Evolutionary conservation across 2,113 vertebrate genomes (phyloP), one percentile per base, ranked within the genome.

Genomic region (Laterallus jamaicensis): DNA sequence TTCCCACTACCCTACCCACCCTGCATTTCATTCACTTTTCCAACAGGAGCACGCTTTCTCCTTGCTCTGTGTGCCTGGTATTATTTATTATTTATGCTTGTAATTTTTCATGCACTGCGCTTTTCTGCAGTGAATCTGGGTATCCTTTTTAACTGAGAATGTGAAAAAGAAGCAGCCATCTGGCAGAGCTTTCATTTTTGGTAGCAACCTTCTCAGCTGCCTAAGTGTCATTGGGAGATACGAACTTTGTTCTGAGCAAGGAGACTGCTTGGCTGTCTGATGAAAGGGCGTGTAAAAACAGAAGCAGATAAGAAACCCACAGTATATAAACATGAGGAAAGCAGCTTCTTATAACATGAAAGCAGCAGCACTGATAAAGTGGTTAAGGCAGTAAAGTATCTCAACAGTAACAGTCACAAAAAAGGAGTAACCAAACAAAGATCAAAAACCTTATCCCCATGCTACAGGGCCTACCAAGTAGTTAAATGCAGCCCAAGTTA

Each of bases 281-380:
- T 68, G 29, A 86, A 88, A 96, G 84, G 35, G 31, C 62, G 42
- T 93, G 58, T 79, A 58, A 91, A 91, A 96, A 68, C 62, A 92
- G 88, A 89, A 82, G 84, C 29, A 86, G 86, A 94, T 77, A 95
- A 96, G 80, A 90, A 94, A 62, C 15, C 26, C 73, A 78, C 49
- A 92, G 49, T 62, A 86, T 37, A 93, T 73, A 92, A 95, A 92
- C 60, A 86, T 10, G 9, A 86, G 74, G n/a, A 89, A 26, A 92
- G 62, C 37, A 68, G 78, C 64, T 77, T 68, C 59, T 92, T 77
- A 39, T 15, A 93, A 71, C 67, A 70, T 70, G 39, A 96, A 90
- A 90, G 60, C 49, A 91, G 31, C 47, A 58, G 32, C 21, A 66
- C 77, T 58, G 92, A 93, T 73, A 92, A 88, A 93, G 68, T 19